phyloP scores from a whole-genome alignment of 2,888 invertebrate species.

The Tupiocoris notatus region DNA sequence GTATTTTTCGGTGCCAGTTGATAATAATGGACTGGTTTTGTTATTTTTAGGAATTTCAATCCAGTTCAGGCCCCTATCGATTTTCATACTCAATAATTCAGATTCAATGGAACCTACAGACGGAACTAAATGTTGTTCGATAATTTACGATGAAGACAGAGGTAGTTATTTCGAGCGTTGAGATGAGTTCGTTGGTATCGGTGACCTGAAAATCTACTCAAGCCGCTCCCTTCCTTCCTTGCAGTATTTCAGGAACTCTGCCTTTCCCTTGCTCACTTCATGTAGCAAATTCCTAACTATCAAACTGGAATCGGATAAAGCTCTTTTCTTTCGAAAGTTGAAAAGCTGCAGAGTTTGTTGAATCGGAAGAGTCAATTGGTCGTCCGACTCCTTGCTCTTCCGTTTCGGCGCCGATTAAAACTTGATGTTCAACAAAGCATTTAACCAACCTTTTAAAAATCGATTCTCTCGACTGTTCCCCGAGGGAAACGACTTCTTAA shows the following conservation, averaged over 20 bases:
- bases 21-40: too few relatives aligned
- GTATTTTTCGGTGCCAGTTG: too few relatives aligned
- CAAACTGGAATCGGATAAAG: slow-evolving; percentile 47
- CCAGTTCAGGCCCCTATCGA: too few relatives aligned
- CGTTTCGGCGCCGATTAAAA: slow-evolving; percentile 35
- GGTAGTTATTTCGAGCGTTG: too few relatives aligned
- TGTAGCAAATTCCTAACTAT: slow-evolving; percentile 44
- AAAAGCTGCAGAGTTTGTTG: not conserved
- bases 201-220: too few relatives aligned
- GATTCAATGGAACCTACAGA: too few relatives aligned
- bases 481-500: not conserved
- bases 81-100: too few relatives aligned
- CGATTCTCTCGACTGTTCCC: slow-evolving; percentile 5
- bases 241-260: slow-evolving; percentile 5
- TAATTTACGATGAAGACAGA: too few relatives aligned
- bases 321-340: not conserved
- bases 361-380: not conserved
- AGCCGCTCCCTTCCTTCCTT: slow-evolving; percentile 31
- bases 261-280: slow-evolving; percentile 9
- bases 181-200: too few relatives aligned
- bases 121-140: too few relatives aligned
- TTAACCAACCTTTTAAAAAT: slow-evolving; percentile 39
- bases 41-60: too few relatives aligned
- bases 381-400: slow-evolving; percentile 4
- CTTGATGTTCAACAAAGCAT: slow-evolving; percentile 27